Evolutionary conservation across 2,888 invertebrate species (phyloP), one percentile per base, ranked within the genome.

Genomic region (Trissoscelio sp.): DNA sequence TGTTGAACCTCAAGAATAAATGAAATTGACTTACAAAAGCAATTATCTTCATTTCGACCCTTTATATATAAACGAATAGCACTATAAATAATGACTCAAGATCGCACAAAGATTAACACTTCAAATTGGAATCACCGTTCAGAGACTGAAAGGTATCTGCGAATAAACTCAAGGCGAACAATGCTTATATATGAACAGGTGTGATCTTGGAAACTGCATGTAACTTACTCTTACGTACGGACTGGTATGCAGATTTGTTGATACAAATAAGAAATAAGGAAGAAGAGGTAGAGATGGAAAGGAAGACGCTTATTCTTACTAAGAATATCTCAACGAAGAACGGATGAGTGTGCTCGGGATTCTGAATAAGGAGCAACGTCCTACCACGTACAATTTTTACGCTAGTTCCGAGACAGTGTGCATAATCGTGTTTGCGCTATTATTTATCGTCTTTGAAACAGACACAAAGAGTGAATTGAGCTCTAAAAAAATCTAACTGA

Each of bases 101-200:
- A 69, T 64, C 51, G 20, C 51, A 28, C 18, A 34, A 67, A 75
- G 67, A 82, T 77, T 77, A 77, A 67, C 67, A 75, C 75, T 62
- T 72, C 9, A 66, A 75, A 75, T 67, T 31, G 70, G 53, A 79
- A 82, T 79, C 69, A 77, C 82, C 72, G 77, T 62, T 69, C 64
- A 69, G 44, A 77, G 79, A 73, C 82, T 79, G 67, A 31, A 79
- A 79, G 79, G 77, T 73, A 16, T 82, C 77, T 82, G 88, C 85
- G 60, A 62, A 80, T 77, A 83, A 81, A 82, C 83, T 80, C 81
- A 72, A 80, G 60, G 75, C 80, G 82, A 82, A 81, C 85, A 84
- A 85, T 84, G 84, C 87, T 88, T 88, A 88, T 88, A 88, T 88
- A 87, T 84, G 83, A 83, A 80, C 84, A 83, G 82, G 83, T 85